phyloP scores from a whole-genome alignment of 2,113 vertebrate species.

The Cisticola juncidis region DNA sequence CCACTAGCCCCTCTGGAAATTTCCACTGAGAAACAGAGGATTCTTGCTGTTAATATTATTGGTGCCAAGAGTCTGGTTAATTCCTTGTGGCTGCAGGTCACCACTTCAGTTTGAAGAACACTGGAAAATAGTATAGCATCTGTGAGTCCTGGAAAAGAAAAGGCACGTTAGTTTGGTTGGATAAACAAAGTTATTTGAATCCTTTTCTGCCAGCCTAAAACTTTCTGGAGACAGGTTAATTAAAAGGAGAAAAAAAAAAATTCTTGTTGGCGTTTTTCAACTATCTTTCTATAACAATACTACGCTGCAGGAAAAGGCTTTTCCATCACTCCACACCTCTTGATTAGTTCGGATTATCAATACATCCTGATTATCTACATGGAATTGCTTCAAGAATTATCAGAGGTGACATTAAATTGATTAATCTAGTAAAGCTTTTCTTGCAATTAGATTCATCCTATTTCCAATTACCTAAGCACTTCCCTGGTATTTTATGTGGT shows the following conservation, averaged over 20 bases:
- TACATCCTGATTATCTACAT: constrained; percentile 50
- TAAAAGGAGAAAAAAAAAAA: not conserved
- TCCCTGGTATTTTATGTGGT: not conserved
- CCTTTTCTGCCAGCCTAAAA: not conserved
- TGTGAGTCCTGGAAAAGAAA: not conserved
- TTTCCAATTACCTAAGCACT: constrained; percentile 25
- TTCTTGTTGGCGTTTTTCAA: not conserved
- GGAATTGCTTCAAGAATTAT: constrained; percentile 51
- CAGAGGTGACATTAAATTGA: constrained; percentile 62
- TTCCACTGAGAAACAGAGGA: not conserved
- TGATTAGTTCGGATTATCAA: constrained; percentile 59
- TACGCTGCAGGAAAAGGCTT: not conserved
- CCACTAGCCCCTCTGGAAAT: not conserved
- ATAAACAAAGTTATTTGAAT: not conserved
- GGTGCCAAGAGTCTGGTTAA: not conserved
- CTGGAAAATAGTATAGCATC: not conserved
- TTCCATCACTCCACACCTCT: constrained; percentile 10
- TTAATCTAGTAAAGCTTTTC: constrained; percentile 60
- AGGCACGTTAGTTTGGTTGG: not conserved
- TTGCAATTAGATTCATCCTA: constrained; percentile 46
- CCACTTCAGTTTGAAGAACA: not conserved
- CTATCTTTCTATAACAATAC: not conserved
- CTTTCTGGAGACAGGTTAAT: not conserved
- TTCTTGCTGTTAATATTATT: not conserved
- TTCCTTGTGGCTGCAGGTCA: not conserved